phyloP scores from a whole-genome alignment of 2,797 vertebrate genomes.

The Rousettus madagascariensis region DNA sequence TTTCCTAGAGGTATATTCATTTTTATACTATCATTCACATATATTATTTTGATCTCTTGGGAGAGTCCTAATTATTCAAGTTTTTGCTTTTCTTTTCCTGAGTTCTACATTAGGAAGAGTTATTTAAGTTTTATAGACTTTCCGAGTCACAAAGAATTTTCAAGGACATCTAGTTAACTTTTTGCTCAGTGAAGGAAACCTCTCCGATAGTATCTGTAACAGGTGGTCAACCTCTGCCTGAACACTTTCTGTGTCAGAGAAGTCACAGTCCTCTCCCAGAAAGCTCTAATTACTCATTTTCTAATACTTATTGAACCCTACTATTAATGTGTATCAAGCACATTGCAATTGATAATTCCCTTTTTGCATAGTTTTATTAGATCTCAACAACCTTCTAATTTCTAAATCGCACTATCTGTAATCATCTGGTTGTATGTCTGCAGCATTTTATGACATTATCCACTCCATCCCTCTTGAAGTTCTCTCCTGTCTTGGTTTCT shows the following conservation, averaged over 20 bases:
- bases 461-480: neutral
- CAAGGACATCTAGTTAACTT: neutral
- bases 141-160: neutral
- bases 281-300: neutral
- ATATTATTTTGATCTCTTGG: slow-evolving; percentile 59
- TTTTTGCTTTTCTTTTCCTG: slow-evolving; percentile 15
- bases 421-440: neutral
- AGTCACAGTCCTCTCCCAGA: neutral
- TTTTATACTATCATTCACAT: neutral
- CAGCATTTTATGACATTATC: neutral
- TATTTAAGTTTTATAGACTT: slow-evolving; percentile 5
- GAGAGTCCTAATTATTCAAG: slow-evolving; percentile 50
- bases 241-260: neutral
- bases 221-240: neutral
- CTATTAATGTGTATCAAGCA: neutral
- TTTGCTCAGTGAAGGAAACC: neutral
- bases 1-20: slow-evolving; percentile 51
- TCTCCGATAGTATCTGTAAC: neutral
- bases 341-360: neutral
- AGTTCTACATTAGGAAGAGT: slow-evolving; percentile 32
- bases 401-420: neutral
- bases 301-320: neutral
- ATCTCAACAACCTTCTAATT: neutral
- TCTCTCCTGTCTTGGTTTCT: neutral
- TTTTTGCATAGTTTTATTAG: neutral